Evolutionary conservation across 2,113 vertebrate species (phyloP), one percentile per base, ranked within the genome.

Genomic region (Podarcis cretensis): DNA sequence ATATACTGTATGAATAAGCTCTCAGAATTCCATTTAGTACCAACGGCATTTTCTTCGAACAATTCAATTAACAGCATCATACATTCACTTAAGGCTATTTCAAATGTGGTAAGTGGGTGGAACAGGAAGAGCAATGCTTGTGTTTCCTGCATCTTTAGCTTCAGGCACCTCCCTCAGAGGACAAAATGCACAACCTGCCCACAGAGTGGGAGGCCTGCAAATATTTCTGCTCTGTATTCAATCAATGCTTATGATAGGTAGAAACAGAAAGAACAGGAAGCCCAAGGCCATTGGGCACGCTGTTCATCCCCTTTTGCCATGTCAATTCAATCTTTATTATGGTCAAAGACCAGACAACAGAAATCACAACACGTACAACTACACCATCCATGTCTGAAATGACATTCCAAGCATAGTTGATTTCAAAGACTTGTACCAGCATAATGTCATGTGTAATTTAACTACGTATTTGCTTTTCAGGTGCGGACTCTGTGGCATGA

Each of bases 401-500:
- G 5, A 30, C 37, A 73, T 23, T 68, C 18, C 27, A 43, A 48
- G 27, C 30, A 83, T 37, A 16, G 3, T 35, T 16, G 54, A 43
- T 0, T 0, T 79, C 14, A 81, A 85, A 71, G 6, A 23, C 71
- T 20, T 18, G 4, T 71, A 27, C 82, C 75, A 88, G 87, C 81
- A 78, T 75, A 81, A 14, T 85, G 43, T 8, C 37, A 40, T 69
- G 68, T 13, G 12, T 71, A 89, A 87, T 91, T 81, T 25, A 80
- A 83, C 20, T 57, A 20, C 35, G 3, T 2, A 85, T 18, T 84
- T 78, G 18, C 74, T 57, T 71, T 3, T 1, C 87, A 99, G 99
- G 99, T 99, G n/a, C 98, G 98, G 63, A 99, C 98, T 75, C 81
- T 99, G 95, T 99, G 99, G 99, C 98, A 99, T 48, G 99, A 99